Conservation (phyloP, 64 coral and sea anemone genomes). For the Porites australiensis region DNA sequence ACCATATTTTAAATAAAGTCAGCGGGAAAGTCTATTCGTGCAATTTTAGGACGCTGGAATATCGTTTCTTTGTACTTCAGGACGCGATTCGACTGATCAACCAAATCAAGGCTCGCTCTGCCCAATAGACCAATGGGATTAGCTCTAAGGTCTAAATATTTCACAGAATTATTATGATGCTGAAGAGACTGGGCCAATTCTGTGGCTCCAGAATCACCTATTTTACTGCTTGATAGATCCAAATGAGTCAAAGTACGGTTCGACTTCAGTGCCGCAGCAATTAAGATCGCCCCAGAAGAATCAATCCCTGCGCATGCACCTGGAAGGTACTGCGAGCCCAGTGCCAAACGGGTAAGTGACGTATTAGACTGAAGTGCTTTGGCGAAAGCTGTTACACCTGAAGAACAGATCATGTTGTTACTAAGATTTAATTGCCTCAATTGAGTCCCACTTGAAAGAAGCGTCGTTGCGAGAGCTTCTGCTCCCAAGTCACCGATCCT, state of each 20-base stretch:
- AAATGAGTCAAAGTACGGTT: slow-evolving; percentile 4
- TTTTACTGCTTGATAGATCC: not conserved
- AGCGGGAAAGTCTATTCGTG: not conserved
- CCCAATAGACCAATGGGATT: not conserved
- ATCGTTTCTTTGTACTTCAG: not conserved
- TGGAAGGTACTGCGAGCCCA: not conserved
- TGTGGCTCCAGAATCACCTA: not conserved
- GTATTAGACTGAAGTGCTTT: not conserved
- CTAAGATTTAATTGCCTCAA: not conserved
- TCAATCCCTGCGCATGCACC: not conserved
- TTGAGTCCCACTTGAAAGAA: not conserved
- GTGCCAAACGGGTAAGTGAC: not conserved
- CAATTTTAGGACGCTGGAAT: too few relatives aligned
- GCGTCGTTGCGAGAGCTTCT: not conserved
- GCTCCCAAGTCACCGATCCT: not conserved
- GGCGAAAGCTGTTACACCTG: not conserved
- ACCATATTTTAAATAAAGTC: not conserved
- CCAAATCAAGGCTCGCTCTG: not conserved
- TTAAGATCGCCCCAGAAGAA: not conserved
- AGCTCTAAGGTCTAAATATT: not conserved
- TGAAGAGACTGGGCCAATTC: not conserved
- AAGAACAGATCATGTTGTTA: not conserved
- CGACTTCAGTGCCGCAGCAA: not conserved
- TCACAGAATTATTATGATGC: not conserved
- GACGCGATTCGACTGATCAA: not conserved